A percentile compares a stretch with the other conserved stretches of the same genome.
These are phyloP conservation scores for Styela clava DNA, from an alignment of 23 tunicate genomes.

Conservation along the genomic window DNA sequence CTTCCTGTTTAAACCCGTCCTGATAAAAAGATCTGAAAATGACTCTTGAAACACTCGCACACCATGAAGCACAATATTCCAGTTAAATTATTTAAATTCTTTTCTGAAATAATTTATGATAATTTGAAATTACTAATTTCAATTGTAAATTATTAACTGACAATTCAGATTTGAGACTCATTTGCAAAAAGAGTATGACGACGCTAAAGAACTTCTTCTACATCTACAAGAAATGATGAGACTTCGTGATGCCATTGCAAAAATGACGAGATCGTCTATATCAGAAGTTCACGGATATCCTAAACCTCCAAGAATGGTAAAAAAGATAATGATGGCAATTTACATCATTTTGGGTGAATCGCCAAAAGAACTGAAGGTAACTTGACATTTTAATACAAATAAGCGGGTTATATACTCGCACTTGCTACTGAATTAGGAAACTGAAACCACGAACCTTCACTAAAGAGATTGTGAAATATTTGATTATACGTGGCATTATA, in stretches of 20 bases:
- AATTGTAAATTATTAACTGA: too few species aligned
- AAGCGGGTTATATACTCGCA: too few species aligned
- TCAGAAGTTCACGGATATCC: conserved; percentile 34
- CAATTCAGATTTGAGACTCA: conserved; percentile 15
- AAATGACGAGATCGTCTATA: conserved; percentile 29
- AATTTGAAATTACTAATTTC: too few species aligned
- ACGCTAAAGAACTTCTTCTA: conserved; percentile 25
- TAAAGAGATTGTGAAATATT: background rate
- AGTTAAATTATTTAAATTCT: too few species aligned
- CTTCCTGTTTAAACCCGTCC: too few species aligned
- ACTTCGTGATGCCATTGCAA: conserved; percentile 31
- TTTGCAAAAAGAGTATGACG: conserved; percentile 24
- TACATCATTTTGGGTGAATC: conserved; percentile 41
- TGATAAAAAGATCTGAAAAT: too few species aligned
- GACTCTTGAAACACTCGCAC: too few species aligned
- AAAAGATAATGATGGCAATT: conserved; percentile 32
- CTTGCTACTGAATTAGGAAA: too few species aligned
- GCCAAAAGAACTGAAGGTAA: background rate
- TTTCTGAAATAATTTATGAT: too few species aligned
- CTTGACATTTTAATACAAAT: background rate
- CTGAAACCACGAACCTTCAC: background rate
- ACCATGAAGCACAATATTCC: too few species aligned
- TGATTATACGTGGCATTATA: background rate
- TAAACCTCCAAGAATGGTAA: conserved; percentile 29
- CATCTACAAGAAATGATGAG: conserved; percentile 30